phyloP scores from a whole-genome alignment of 2,888 invertebrate genomes.

The Lottia gigantea region DNA sequence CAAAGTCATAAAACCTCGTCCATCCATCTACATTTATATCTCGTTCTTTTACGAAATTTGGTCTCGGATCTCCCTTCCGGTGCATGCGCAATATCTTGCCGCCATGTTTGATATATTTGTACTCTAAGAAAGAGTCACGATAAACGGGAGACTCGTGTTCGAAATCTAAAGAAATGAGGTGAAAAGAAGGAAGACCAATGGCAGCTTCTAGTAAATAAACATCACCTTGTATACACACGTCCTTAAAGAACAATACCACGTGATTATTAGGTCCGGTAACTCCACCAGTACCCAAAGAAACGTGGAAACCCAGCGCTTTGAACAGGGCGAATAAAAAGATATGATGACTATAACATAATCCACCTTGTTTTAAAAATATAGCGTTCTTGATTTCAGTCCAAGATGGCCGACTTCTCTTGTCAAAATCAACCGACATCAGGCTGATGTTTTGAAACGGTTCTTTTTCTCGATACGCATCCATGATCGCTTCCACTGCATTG shows the following conservation, averaged over 20 bases:
- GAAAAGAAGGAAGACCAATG: constrained; percentile 36
- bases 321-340: constrained; percentile 32
- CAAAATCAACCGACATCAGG: constrained; percentile 23
- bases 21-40: constrained; percentile 27
- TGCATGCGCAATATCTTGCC: constrained; percentile 35
- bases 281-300: constrained; percentile 24
- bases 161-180: constrained; percentile 32
- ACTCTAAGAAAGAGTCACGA: constrained; percentile 36
- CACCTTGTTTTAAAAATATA: constrained; percentile 29
- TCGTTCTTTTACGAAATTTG: background rate
- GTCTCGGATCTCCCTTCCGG: constrained; percentile 29
- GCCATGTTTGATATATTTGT: constrained; percentile 33
- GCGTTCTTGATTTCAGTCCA: constrained; percentile 29
- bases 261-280: constrained; percentile 32
- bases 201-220: constrained; percentile 32
- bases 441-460: constrained; percentile 35
- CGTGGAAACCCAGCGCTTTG: constrained; percentile 27
- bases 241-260: constrained; percentile 27
- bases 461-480: constrained; percentile 19
- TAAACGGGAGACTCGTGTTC: constrained; percentile 33
- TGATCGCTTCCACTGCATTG: constrained; percentile 25
- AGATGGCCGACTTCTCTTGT: constrained; percentile 28
- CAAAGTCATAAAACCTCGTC: constrained; percentile 31
- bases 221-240: constrained; percentile 31
- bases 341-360: constrained; percentile 37